Conservation (phyloP, 2,888 invertebrate genomes). For the Volucella inflata region DNA sequence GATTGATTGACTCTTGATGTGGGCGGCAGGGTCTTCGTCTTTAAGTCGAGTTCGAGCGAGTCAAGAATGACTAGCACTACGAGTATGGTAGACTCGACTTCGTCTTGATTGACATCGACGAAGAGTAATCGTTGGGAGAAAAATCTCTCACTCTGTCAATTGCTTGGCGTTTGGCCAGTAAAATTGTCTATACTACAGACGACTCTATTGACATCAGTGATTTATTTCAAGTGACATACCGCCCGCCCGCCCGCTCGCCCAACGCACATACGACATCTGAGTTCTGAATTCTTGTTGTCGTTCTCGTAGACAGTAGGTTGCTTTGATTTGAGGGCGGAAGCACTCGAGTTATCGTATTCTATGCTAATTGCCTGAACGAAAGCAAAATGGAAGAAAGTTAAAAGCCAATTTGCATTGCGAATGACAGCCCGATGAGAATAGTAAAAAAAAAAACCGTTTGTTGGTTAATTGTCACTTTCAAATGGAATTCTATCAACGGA, state of each 20-base stretch:
- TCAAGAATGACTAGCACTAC: neutral
- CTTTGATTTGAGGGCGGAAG: constrained; percentile 42
- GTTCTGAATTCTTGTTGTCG: too few relatives aligned
- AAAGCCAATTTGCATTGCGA: constrained; percentile 41
- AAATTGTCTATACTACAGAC: constrained; percentile 5
- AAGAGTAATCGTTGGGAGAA: constrained; percentile 54
- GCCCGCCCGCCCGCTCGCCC: neutral
- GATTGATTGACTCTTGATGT: constrained; percentile 55
- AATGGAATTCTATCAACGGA: constrained; percentile 61
- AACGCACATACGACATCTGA: neutral
- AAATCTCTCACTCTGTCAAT: constrained; percentile 56
- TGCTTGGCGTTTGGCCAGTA: constrained; percentile 53
- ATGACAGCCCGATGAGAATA: constrained; percentile 12
- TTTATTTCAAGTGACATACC: constrained; percentile 43
- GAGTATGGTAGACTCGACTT: constrained; percentile 7
- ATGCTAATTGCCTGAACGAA: constrained; percentile 69
- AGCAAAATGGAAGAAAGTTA: constrained; percentile 67
- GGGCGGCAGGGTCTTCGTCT: neutral
- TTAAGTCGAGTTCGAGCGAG: neutral
- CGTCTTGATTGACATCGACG: constrained; percentile 24
- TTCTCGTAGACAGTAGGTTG: constrained; percentile 8
- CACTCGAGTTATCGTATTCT: constrained; percentile 29
- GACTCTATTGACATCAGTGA: constrained; percentile 48
- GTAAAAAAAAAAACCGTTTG: constrained; percentile 18
- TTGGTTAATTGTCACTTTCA: constrained; percentile 60